A percentile compares a stretch with the other conserved stretches of the same genome.
These are phyloP conservation scores for Cassiopea andromeda DNA, from an alignment of 30 jellyfish, hydroid and myxozoan genomes.

Conservation along the genomic window DNA sequence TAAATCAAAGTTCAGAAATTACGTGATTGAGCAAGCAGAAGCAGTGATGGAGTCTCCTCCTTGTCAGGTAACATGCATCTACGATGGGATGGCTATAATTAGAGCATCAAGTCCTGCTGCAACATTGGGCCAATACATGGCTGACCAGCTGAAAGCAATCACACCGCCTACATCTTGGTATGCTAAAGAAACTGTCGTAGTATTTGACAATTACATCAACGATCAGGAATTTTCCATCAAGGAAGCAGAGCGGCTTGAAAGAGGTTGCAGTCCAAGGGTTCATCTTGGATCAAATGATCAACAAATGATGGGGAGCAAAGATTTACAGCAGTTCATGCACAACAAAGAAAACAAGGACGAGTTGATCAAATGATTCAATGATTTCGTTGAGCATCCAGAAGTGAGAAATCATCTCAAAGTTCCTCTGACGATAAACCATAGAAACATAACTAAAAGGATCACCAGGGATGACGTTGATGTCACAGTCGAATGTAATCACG, in stretches of 20 bases:
- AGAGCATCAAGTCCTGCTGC: slow-evolving; percentile 63
- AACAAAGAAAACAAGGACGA: slow-evolving; percentile 61
- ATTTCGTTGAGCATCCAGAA: slow-evolving; percentile 63
- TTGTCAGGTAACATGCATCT: slow-evolving; percentile 31
- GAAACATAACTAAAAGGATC: slow-evolving; percentile 48
- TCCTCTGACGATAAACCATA: slow-evolving; percentile 60
- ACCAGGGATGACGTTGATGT: slow-evolving; percentile 52
- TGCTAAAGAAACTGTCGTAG: slow-evolving; percentile 54
- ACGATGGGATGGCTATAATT: slow-evolving; percentile 68
- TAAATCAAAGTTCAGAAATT: slow-evolving; percentile 40
- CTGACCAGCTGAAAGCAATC: slow-evolving; percentile 61
- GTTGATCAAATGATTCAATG: slow-evolving; percentile 53
- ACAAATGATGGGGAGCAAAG: slow-evolving; percentile 39
- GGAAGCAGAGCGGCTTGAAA: slow-evolving; percentile 57
- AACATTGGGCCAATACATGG: slow-evolving; percentile 66
- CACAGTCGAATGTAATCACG: slow-evolving; percentile 59
- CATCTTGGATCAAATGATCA: slow-evolving; percentile 70
- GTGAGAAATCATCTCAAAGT: slow-evolving; percentile 54
- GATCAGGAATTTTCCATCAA: slow-evolving; percentile 54
- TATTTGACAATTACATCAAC: slow-evolving; percentile 65
- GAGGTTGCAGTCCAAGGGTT: slow-evolving; percentile 71
- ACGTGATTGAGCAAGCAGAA: slow-evolving; percentile 49
- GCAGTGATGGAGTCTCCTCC: slow-evolving; percentile 53
- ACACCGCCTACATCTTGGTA: slow-evolving; percentile 58
- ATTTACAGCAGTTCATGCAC: slow-evolving; percentile 54